Percentiles rank a stretch among this genome's conserved stretches.
These are phyloP conservation scores for Dynastes tityus DNA, from an alignment of 2,888 invertebrate genomes.

Conservation along the genomic window DNA sequence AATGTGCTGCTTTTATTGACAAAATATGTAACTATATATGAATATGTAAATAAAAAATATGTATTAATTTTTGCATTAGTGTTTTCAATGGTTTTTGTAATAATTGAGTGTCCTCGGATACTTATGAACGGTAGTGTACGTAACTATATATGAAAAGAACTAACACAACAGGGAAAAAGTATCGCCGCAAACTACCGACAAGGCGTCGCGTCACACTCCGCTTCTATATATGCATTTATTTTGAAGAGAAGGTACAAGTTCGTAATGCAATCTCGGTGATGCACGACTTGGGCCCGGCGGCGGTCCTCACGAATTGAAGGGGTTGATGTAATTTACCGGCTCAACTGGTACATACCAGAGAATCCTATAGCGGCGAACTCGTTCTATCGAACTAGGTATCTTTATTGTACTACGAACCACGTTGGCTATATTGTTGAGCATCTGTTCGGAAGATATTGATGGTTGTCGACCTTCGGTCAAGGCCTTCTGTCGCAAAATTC, in stretches of 20 bases:
- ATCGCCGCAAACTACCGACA: slow-evolving; percentile 8
- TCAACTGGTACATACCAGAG: slow-evolving; percentile 51
- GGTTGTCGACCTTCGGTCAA: not conserved
- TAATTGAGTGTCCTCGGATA: too few species aligned
- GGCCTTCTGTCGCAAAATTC: not conserved
- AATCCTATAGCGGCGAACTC: slow-evolving; percentile 52
- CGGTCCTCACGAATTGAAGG: slow-evolving; percentile 57
- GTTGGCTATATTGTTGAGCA: not conserved
- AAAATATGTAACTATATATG: too few species aligned
- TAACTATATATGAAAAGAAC: not conserved
- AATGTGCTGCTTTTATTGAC: too few species aligned
- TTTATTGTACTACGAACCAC: slow-evolving; percentile 24
- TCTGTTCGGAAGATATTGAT: slow-evolving; percentile 1
- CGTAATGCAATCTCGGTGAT: slow-evolving; percentile 42
- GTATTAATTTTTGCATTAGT: too few species aligned
- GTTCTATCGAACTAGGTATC: slow-evolving; percentile 20
- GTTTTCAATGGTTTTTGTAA: too few species aligned
- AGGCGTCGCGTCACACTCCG: slow-evolving; percentile 8
- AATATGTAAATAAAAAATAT: too few species aligned
- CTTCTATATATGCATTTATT: slow-evolving; percentile 13
- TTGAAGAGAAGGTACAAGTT: slow-evolving; percentile 29
- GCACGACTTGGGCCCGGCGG: slow-evolving; percentile 48
- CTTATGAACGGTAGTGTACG: not conserved
- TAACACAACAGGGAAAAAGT: slow-evolving; percentile 4
- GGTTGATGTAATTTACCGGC: slow-evolving; percentile 58